Base-by-base conservation (phyloP, 1,140 invertebrate species). In the Heliconius melpomene region DNA sequence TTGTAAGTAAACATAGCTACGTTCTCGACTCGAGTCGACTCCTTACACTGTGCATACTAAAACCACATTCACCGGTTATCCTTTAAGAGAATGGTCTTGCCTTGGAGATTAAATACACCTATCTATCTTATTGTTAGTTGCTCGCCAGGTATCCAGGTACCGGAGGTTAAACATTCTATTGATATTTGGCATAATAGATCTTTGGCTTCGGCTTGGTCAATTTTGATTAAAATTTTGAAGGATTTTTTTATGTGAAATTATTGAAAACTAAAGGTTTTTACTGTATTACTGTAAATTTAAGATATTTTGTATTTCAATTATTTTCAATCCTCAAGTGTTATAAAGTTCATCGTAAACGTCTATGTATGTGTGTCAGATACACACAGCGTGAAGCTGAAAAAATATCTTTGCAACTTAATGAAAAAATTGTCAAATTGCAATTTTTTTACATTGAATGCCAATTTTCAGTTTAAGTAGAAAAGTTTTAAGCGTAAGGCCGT, bases 1-100 rank as follows among this genome's bases (percentile, higher is more conserved):
- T 18, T 29, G 60, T 66, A 66, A 18, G 11, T 66, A 26, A 36
- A 23, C 20, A 60, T 26, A 9, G n/a, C 23, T 23, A 60, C 57
- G n/a, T 60, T 60, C 57, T 60, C 57, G 3, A 13, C 1, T n/a
- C 3, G 23, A 57, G 7, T 57, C 54, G 11, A 57, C 20, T 57
- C 54, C 60, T 26, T 66, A 66, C 26, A 26, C 26, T 66, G 9
- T 57, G 60, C 60, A 66, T 66, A 29, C 60, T 66, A 66, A 66
- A 66, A 66, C 60, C 60, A 66, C 60, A 66, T 66, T 66, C 60
- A 66, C 60, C 60, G 60, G 23, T 66, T 60, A 60, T 66, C 60
- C 60, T 26, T 66, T 66, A 66, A 66, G 60, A 66, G 60, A 66
- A 66, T 29, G 60, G 60, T 66, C 60, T 66, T 29, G 60, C 60